Conservation (phyloP, 2,888 invertebrate species). For the Chironomus riparius region DNA sequence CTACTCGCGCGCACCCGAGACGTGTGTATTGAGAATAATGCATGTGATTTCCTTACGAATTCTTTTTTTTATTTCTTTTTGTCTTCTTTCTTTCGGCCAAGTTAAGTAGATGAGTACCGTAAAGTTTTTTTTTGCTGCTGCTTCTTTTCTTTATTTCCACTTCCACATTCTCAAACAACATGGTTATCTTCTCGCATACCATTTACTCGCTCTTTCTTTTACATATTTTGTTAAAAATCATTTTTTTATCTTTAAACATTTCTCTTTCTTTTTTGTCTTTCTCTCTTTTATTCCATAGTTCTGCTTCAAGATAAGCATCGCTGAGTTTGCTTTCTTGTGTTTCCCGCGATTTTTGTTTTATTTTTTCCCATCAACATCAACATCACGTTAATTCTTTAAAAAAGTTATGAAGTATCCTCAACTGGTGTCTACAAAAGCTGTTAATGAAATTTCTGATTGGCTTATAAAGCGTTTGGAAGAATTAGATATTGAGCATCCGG, state of each 20-base stretch:
- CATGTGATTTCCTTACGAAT: neutral
- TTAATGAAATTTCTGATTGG: slow-evolving; percentile 60
- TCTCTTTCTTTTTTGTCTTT: no score
- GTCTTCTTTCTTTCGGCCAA: neutral
- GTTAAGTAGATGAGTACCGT: slow-evolving; percentile 8
- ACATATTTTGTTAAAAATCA: neutral
- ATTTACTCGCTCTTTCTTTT: neutral
- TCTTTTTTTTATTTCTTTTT: neutral
- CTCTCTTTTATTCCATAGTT: neutral
- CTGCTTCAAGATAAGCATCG: neutral
- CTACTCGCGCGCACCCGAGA: neutral
- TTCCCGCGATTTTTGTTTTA: neutral
- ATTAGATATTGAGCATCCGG: slow-evolving; percentile 57
- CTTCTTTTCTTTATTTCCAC: slow-evolving; percentile 5
- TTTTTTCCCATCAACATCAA: neutral
- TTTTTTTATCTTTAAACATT: neutral
- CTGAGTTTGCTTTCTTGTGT: neutral
- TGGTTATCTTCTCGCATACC: neutral
- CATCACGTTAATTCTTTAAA: neutral
- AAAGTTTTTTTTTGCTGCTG: slow-evolving; percentile 9
- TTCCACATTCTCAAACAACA: neutral
- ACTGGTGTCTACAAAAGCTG: slow-evolving; percentile 51
- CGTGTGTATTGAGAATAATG: slow-evolving; percentile 2
- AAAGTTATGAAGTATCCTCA: slow-evolving; percentile 50
- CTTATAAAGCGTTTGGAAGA: slow-evolving; percentile 65